A percentile compares a stretch with the other conserved stretches of the same genome.
Conservation (phyloP, 2,888 invertebrate species). For the Lasioglossum zephyrum region DNA sequence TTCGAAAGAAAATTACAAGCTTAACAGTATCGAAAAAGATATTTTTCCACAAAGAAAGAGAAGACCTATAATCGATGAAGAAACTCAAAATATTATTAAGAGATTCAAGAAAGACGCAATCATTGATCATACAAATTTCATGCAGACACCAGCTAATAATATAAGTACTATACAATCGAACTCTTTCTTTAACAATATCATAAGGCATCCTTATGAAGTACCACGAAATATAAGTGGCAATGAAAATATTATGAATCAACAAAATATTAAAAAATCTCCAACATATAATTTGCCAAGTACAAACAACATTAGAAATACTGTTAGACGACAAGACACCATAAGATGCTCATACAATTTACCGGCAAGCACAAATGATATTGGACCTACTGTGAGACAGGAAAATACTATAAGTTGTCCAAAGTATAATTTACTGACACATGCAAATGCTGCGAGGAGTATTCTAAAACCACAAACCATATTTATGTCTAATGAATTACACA, state of each 20-base stretch:
- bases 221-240: not conserved
- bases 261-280: not conserved
- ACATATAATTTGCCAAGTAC: not conserved
- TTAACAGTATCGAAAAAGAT: constrained; percentile 3
- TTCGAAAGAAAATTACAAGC: constrained; percentile 36
- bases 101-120: constrained; percentile 53
- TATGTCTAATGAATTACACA: constrained; percentile 15
- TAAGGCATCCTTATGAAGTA: not conserved
- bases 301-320: not conserved
- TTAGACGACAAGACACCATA: not conserved
- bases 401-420: not conserved
- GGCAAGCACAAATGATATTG: not conserved
- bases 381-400: not conserved
- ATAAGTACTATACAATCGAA: not conserved
- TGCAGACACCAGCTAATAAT: constrained; percentile 6
- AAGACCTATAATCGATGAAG: constrained; percentile 42
- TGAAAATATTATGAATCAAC: not conserved
- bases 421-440: not conserved
- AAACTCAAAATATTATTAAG: constrained; percentile 55
- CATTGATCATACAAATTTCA: not conserved
- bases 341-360: not conserved
- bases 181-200: not conserved
- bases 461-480: constrained; percentile 12
- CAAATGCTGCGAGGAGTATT: not conserved
- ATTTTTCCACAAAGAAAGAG: constrained; percentile 25